Evolutionary conservation across 2,797 vertebrate species (phyloP), one percentile per base, ranked within the genome.

Genomic region (Alectoris magna): DNA sequence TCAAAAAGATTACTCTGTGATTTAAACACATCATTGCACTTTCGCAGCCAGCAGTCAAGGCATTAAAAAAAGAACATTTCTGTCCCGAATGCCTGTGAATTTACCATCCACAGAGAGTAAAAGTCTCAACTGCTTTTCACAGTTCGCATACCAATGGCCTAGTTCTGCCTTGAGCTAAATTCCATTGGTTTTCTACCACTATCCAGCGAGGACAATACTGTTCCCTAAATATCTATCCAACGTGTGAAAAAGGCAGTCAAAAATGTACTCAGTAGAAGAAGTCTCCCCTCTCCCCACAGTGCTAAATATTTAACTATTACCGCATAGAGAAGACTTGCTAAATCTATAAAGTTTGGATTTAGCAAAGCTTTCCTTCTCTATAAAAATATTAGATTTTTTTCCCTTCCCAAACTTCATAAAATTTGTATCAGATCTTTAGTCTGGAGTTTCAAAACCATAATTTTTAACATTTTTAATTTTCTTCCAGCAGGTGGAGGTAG

Each of bases 401-500:
- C 17, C 11, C 2, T 21, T 10, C 5, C 39, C 2, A 4, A 73
- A 31, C 17, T 36, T 87, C n/a, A 84, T 24, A 39, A 43, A 69
- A 46, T 14, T 34, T 31, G 10, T 34, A 67, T 16, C 62, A 51
- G 17, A 56, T 19, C 27, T 67, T 87, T 38, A 31, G 48, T 46
- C 14, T 10, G 3, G 31, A 64, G 68, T 10, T 49, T 83, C 26
- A 81, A 93, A 84, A 83, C 78, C 63, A 38, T 69, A 70, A 67
- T 29, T 2, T 4, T 63, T 91, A 85, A 93, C 79, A 70, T 90
- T 95, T 96, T 84, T 81, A 94, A 93, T 95, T 87, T 94, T 70
- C 92, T 94, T 96, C 96, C 96, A 96, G 95, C 91, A 96, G 94
- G 93, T 96, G 96, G 96, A 96, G 96, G 85, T 93, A 96, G 89